phyloP scores from a whole-genome alignment of 2,797 vertebrate species.

The Premnoplex brunnescens region DNA sequence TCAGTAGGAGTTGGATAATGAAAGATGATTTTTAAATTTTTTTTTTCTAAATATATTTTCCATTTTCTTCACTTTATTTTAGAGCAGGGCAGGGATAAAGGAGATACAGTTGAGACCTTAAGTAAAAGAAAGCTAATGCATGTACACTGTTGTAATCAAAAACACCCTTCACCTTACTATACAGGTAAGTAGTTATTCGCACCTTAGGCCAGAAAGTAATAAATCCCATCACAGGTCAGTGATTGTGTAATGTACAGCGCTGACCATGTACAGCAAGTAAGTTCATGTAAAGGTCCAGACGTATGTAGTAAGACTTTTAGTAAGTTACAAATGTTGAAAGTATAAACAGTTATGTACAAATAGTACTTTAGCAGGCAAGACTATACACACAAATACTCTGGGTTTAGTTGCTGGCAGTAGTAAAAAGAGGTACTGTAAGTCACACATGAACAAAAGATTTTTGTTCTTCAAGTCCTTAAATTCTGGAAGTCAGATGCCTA shows the following conservation, averaged over 20 bases:
- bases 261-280: neutral
- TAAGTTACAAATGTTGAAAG: neutral
- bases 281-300: neutral
- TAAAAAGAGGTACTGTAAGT: neutral
- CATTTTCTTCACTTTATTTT: neutral
- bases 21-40: neutral
- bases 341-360: neutral
- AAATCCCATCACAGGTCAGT: neutral
- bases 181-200: neutral
- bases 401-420: neutral
- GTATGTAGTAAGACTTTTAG: neutral
- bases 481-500: neutral
- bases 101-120: accelerated
- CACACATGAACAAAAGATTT: neutral
- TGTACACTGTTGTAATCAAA: neutral
- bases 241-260: neutral
- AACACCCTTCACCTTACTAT: neutral
- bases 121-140: neutral
- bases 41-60: neutral
- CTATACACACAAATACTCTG: neutral
- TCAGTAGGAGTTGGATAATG: neutral
- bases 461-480: neutral
- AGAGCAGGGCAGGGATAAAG: neutral
- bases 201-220: neutral
- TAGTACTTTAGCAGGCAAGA: neutral